Base-by-base conservation (phyloP, 2,797 vertebrate genomes). In the Acanthurus tractus region DNA sequence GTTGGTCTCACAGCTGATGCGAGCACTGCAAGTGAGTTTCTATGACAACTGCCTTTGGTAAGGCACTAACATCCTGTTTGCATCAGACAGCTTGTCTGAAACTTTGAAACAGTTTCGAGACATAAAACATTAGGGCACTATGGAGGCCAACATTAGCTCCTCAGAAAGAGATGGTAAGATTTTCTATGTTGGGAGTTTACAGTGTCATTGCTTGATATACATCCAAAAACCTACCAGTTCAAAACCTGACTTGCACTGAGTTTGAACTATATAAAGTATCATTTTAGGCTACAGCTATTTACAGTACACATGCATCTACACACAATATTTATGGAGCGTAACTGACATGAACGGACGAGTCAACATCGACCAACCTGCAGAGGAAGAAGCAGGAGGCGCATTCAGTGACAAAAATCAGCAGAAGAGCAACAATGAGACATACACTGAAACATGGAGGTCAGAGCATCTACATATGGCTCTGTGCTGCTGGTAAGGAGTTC, bases 261-360 rank as follows among this genome's bases (percentile, higher is more conserved):
- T 56, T 69, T 56, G 11, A 48, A n/a, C 12, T 57, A 44, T 20
- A 52, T 1, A 55, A 63, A 73, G 54, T 50, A 56, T 64, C 0
- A 55, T 66, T 61, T 67, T n/a, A 67, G 50, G 58, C 54, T 65
- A 67, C 20, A 58, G 45, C 22, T 86, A 88, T 87, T 83, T 85
- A 89, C 81, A 84, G 20, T 34, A 69, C 82, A 69, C 82, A 85
- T 75, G 76, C 70, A 66, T 76, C 14, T 54, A 76, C 58, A 70
- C 50, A 59, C 4, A 17, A 63, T 61, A 73, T 44, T 11, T 79
- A 2, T 36, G 54, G 79, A 46, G 78, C 7, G 8, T 18, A 15
- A 25, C 29, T 3, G 74, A 81, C 13, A 0, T n/a, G 25, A 48
- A 54, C 10, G 20, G 54, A 76, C 0, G 0, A 49, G 53, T 71